Conservation (phyloP, 2,888 invertebrate genomes). For the Germaria angustata region DNA sequence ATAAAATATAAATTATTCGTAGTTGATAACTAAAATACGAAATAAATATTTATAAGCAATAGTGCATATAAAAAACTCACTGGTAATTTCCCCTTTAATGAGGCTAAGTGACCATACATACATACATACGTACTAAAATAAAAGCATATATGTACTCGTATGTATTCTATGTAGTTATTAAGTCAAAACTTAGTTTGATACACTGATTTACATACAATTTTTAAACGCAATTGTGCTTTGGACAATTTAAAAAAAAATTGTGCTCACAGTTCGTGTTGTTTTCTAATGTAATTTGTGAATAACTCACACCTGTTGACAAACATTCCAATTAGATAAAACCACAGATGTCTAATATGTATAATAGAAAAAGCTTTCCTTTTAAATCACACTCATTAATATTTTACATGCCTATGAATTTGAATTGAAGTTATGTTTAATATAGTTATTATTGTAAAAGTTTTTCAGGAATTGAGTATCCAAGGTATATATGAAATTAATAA, state of each 20-base stretch:
- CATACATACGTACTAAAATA: too few relatives aligned
- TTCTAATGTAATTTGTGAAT: neutral
- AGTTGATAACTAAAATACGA: too few relatives aligned
- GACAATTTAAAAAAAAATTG: neutral
- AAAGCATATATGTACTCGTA: neutral
- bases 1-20: too few relatives aligned
- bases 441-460: neutral
- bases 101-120: neutral
- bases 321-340: neutral
- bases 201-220: neutral
- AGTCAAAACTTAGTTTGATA: neutral
- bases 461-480: neutral
- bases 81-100: too few relatives aligned
- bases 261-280: neutral
- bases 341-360: neutral
- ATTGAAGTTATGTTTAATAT: neutral
- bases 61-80: too few relatives aligned
- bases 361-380: neutral
- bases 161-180: neutral
- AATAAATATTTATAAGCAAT: too few relatives aligned
- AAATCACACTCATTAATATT: neutral
- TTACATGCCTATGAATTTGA: neutral
- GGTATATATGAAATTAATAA: too few relatives aligned
- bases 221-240: neutral
- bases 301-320: constrained; percentile 22